Conservation (phyloP, 2,113 vertebrate genomes). For the Myanophis thanlyinensis region DNA sequence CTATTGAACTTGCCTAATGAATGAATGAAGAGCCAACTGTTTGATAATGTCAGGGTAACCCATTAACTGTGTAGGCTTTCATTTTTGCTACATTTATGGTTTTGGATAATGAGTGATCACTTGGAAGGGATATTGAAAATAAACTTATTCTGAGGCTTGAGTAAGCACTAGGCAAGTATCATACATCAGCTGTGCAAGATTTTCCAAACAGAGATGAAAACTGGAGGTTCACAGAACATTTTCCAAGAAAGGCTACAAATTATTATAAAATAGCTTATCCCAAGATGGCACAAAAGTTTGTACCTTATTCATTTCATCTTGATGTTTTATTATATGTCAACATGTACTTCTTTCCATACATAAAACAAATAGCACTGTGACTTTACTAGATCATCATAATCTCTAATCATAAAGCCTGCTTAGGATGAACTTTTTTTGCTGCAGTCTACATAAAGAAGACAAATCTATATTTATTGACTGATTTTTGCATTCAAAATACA, state of each 20-base stretch:
- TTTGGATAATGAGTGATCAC: not conserved
- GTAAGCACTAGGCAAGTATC: not conserved
- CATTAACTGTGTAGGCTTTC: not conserved
- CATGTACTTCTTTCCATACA: not conserved
- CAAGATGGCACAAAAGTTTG: not conserved
- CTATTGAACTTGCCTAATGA: constrained; percentile 2
- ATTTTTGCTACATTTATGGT: not conserved
- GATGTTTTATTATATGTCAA: not conserved
- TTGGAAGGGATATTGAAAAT: not conserved
- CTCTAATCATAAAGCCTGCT: not conserved
- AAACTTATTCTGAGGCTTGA: not conserved
- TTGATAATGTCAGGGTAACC: not conserved
- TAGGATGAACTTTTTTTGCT: not conserved
- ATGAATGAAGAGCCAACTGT: not conserved
- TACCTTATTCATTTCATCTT: not conserved
- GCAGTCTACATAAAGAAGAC: not conserved
- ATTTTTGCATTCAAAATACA: not conserved
- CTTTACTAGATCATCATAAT: not conserved
- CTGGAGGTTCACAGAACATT: not conserved
- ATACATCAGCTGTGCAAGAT: not conserved
- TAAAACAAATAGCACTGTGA: not conserved
- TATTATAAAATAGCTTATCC: not conserved
- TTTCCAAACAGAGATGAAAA: not conserved
- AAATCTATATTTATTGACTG: not conserved
- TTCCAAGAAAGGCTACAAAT: not conserved